Percentiles rank a stretch among this genome's conserved stretches.
phyloP scores from a whole-genome alignment of 2,888 invertebrate genomes.

The Chrysina gloriosa region DNA sequence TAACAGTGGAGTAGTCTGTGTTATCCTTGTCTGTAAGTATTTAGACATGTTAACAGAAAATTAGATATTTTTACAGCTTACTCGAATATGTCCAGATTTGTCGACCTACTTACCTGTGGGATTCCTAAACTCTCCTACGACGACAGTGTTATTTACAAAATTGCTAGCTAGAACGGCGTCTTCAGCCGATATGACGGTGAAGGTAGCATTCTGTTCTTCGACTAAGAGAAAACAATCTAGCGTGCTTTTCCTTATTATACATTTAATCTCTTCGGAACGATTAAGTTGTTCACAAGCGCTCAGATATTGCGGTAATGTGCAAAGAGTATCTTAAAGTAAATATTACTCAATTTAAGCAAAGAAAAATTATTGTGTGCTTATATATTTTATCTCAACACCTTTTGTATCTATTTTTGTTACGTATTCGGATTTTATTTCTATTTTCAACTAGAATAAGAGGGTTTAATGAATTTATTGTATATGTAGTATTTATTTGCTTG shows the following conservation, averaged over 20 bases:
- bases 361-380: too few relatives aligned
- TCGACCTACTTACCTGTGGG: background rate
- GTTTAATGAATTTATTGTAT: too few relatives aligned
- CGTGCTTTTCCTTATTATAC: slow-evolving; percentile 34
- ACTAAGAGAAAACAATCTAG: slow-evolving; percentile 71
- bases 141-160: slow-evolving; percentile 63
- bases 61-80: background rate
- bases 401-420: too few relatives aligned
- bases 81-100: background rate
- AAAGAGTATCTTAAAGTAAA: slow-evolving; percentile 52
- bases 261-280: slow-evolving; percentile 50
- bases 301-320: slow-evolving; percentile 41
- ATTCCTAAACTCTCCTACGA: slow-evolving; percentile 66
- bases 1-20: slow-evolving; percentile 70
- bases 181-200: slow-evolving; percentile 73
- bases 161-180: slow-evolving; percentile 69
- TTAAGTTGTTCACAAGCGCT: slow-evolving; percentile 53
- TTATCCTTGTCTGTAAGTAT: background rate
- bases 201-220: slow-evolving; percentile 67
- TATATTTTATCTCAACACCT: too few relatives aligned
- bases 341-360: too few relatives aligned
- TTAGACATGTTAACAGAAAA: background rate
- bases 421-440: too few relatives aligned
- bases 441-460: too few relatives aligned
- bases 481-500: too few relatives aligned